Conservation (phyloP, 2,797 vertebrate genomes). For the Tragelaphus oryx region DNA sequence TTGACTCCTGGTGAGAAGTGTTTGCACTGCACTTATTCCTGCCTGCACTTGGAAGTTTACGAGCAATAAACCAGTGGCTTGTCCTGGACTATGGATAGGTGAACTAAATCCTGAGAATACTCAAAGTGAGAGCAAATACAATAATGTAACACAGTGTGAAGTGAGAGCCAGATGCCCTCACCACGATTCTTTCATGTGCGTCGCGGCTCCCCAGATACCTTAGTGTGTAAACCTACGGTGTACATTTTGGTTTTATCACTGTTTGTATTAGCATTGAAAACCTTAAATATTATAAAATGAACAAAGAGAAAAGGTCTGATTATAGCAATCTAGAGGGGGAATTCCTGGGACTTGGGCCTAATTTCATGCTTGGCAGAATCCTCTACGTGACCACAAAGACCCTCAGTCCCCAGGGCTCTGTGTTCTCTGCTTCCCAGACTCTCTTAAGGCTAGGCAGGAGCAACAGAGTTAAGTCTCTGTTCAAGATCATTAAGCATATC, state of each 20-base stretch:
- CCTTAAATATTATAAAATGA: background rate
- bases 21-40: background rate
- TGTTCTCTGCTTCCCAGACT: background rate
- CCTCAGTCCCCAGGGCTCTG: background rate
- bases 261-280: background rate
- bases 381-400: background rate
- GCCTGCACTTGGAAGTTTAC: background rate
- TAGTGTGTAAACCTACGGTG: background rate
- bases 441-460: background rate
- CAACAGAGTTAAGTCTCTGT: background rate
- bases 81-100: background rate
- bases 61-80: background rate
- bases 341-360: background rate
- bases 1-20: background rate
- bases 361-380: background rate
- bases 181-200: fast-evolving
- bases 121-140: background rate
- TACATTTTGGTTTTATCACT: background rate
- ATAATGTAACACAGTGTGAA: background rate
- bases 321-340: background rate
- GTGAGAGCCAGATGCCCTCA: background rate
- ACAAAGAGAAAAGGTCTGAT: background rate
- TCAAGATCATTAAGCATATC: background rate
- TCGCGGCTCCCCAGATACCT: too few species aligned
- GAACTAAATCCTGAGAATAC: background rate